Evolutionary conservation across 1,140 invertebrate genomes (phyloP).

Genomic region (Brevipalpus yothersi): DNA sequence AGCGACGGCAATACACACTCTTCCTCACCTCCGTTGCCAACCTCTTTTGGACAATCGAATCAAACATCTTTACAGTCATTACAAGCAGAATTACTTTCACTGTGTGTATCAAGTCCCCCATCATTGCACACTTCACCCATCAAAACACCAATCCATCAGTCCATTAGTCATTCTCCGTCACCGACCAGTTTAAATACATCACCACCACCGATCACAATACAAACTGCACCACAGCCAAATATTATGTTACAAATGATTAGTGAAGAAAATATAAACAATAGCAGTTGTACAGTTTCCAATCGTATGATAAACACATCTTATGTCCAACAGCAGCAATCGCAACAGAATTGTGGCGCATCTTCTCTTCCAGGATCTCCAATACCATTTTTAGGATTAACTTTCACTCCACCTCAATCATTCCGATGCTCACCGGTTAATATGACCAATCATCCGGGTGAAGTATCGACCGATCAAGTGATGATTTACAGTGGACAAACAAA

Average conservation of each 20-base stretch:
- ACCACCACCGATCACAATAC: conserved; percentile 1
- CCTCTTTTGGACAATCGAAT: background rate
- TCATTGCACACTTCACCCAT: conserved; percentile 9
- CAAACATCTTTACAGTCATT: conserved; percentile 2
- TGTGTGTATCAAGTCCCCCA: conserved; percentile 8
- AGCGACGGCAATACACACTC: conserved; percentile 1
- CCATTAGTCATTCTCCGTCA: background rate
- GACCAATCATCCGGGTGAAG: background rate
- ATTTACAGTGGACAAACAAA: background rate
- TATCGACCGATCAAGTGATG: background rate
- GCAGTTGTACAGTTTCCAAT: background rate
- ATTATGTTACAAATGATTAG: conserved; percentile 5
- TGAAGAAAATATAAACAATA: conserved; percentile 6
- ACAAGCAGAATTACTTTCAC: conserved; percentile 3
- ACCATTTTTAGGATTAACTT: conserved; percentile 1
- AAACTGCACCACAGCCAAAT: background rate
- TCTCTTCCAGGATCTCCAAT: background rate
- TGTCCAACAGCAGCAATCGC: background rate
- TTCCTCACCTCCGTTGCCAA: background rate
- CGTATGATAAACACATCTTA: background rate
- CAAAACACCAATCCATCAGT: background rate
- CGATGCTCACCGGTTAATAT: background rate
- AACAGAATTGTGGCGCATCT: background rate
- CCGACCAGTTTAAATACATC: background rate
- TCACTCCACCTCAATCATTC: conserved; percentile 8